Evolutionary conservation across 2,888 invertebrate genomes (phyloP).

Genomic region (Hetaerina titia): DNA sequence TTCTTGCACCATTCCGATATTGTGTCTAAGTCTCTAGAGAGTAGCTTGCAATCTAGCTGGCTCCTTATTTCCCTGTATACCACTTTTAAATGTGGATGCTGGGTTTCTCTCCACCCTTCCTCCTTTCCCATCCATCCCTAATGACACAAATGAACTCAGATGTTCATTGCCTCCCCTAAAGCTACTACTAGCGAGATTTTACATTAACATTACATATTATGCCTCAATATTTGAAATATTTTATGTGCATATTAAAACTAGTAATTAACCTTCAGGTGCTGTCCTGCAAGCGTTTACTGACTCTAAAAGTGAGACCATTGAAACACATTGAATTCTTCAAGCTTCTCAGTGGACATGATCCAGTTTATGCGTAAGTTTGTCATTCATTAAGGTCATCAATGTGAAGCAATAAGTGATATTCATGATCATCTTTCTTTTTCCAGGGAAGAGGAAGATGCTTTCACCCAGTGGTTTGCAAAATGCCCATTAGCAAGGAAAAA

Average conservation of each 20-base stretch:
- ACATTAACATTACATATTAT: too few relatives aligned
- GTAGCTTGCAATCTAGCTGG: too few relatives aligned
- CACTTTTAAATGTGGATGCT: too few relatives aligned
- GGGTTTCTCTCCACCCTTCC: too few relatives aligned
- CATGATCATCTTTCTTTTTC: neutral
- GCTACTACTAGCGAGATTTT: too few relatives aligned
- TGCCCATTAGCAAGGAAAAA: slow-evolving; percentile 90
- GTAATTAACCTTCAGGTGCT: slow-evolving; percentile 79
- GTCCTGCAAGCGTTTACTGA: slow-evolving; percentile 90
- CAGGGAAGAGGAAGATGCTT: slow-evolving; percentile 72
- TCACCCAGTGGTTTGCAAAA: slow-evolving; percentile 82
- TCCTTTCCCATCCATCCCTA: too few relatives aligned
- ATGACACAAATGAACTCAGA: too few relatives aligned
- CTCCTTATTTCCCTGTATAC: too few relatives aligned
- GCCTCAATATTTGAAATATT: too few relatives aligned
- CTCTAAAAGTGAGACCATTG: slow-evolving; percentile 86
- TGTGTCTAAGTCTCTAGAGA: too few relatives aligned
- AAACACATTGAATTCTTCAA: slow-evolving; percentile 91
- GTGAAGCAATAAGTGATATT: neutral
- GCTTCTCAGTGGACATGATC: slow-evolving; percentile 86
- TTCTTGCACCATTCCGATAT: too few relatives aligned
- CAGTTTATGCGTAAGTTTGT: slow-evolving; percentile 89
- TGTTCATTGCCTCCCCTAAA: too few relatives aligned
- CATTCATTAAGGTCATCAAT: neutral
- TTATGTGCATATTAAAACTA: neutral